Evolutionary conservation across 1,140 invertebrate genomes (phyloP), one percentile per base, ranked within the genome.

Genomic region (Oryzaephilus surinamensis): DNA sequence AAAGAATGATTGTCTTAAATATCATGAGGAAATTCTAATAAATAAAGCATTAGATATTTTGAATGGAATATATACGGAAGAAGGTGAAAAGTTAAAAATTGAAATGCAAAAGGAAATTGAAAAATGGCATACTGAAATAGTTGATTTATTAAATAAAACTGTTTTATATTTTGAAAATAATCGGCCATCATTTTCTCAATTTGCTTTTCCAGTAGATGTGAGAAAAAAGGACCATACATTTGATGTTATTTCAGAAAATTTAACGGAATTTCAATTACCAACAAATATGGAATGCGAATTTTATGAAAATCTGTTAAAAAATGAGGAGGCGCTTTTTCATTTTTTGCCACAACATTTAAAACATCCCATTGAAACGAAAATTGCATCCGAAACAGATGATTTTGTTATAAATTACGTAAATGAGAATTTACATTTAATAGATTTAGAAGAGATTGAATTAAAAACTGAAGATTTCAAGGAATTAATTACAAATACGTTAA

Each of bases 31-130:
- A n/a, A n/a, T n/a, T n/a, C n/a, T n/a, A n/a, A n/a, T n/a, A n/a
- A n/a, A n/a, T n/a, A 16, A 67, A 60, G 62, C 61, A 24, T 55
- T 61, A 23, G 45, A 54, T 14, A 54, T 57, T 11, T 55, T 69
- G 31, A 61, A 64, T 41, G 57, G 63, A 36, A 48, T 52, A 19
- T 52, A 63, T 41, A 49, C 57, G 29, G 39, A 33, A 6, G 45
- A 50, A 46, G 64, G 61, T 58, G 52, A 48, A 19, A 35, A 24
- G 14, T n/a, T n/a, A n/a, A 38, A 40, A 29, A 43, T 45, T 38
- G 7, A 37, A 24, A 24, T 31, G 2, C 21, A 47, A 33, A 16
- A 43, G 16, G n/a, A 29, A 6, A 19, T 53, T 26, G 40, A 46
- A 28, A 29, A 32, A 27, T 46, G 34, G 36, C 26, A 28, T 6